Evolutionary conservation across 2,797 vertebrate species (phyloP).

Genomic region (Octomys mimax): DNA sequence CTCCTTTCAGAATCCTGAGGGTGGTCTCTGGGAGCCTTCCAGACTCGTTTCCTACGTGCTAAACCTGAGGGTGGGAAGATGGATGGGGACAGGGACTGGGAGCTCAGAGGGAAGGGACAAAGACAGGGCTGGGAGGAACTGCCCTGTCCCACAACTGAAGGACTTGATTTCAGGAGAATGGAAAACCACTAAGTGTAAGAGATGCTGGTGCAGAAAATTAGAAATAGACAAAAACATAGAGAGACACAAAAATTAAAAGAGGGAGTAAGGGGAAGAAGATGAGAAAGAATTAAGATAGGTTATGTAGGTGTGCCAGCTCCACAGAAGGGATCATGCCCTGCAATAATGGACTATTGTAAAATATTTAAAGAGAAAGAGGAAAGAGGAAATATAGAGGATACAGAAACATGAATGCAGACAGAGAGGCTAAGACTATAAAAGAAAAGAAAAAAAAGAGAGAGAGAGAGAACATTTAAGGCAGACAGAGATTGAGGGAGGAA

Average conservation of each 20-base stretch:
- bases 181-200: not conserved
- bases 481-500: not conserved
- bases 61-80: not conserved
- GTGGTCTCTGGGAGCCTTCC: not conserved
- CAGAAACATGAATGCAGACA: not conserved
- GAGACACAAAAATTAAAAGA: not conserved
- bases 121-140: not conserved
- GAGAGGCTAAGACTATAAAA: not conserved
- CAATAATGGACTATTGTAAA: not conserved
- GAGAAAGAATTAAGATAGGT: not conserved
- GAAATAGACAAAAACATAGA: not conserved
- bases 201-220: not conserved
- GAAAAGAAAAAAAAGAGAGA: not conserved
- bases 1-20: not conserved
- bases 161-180: not conserved
- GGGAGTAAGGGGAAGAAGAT: not conserved
- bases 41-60: conserved; percentile 54
- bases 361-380: not conserved
- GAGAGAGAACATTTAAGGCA: not conserved
- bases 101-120: not conserved
- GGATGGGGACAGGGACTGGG: not conserved
- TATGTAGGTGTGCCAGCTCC: not conserved
- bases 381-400: not conserved
- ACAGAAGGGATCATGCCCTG: not conserved
- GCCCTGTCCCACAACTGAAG: not conserved